A percentile compares a stretch with the other conserved stretches of the same genome.
These are phyloP conservation scores for Aselliscus stoliczkanus DNA, from an alignment of 2,797 vertebrate genomes.

Conservation along the genomic window DNA sequence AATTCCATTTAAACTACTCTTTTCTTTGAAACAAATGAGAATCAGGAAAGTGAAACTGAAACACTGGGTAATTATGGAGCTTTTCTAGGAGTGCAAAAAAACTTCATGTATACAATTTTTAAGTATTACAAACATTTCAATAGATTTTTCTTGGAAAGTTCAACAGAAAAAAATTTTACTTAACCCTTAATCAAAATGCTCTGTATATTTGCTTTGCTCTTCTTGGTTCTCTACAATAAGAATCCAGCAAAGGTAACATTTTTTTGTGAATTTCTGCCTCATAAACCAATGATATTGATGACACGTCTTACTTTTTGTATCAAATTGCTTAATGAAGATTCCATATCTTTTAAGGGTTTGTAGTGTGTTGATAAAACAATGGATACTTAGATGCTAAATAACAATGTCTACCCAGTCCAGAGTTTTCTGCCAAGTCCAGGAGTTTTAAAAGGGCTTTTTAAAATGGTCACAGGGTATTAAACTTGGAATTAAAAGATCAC, in stretches of 20 bases:
- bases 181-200: conserved; percentile 47
- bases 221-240: conserved; percentile 19
- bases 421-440: background rate
- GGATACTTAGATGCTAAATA: background rate
- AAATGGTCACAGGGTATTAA: background rate
- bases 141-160: conserved; percentile 35
- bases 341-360: background rate
- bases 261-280: conserved; percentile 25
- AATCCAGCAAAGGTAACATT: background rate
- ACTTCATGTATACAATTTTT: background rate
- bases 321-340: background rate
- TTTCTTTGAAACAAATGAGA: conserved; percentile 74
- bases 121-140: conserved; percentile 43
- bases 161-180: conserved; percentile 38
- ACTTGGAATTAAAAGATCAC: conserved; percentile 14
- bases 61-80: background rate
- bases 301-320: background rate
- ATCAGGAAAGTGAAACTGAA: conserved; percentile 74
- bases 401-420: background rate
- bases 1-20: conserved; percentile 72
- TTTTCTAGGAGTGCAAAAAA: conserved; percentile 34
- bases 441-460: background rate
- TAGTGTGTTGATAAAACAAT: background rate
- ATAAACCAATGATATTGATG: background rate
- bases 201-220: conserved; percentile 26